These are phyloP conservation scores for Himantopus leucocephalus DNA, from an alignment of 2,113 vertebrate genomes.

Conservation along the genomic window DNA sequence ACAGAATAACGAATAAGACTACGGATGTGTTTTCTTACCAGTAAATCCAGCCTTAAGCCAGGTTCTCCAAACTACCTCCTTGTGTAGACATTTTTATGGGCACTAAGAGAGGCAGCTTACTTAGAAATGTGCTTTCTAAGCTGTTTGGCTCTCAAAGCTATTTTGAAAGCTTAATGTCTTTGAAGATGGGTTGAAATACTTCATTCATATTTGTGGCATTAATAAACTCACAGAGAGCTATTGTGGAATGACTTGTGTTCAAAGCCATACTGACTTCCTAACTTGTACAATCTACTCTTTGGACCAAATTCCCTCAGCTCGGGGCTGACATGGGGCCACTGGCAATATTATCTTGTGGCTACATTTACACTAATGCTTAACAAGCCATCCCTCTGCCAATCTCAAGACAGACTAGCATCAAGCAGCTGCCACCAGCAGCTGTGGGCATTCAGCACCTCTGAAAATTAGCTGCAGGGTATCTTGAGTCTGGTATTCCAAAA, in stretches of 20 bases:
- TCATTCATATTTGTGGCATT: background rate
- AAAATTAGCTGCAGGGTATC: slow-evolving; percentile 23
- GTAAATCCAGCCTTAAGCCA: background rate
- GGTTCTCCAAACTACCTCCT: background rate
- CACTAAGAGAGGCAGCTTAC: background rate
- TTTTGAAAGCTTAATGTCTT: slow-evolving; percentile 28
- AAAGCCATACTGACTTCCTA: background rate
- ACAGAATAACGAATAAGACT: background rate
- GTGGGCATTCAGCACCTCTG: slow-evolving; percentile 13
- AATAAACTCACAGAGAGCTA: background rate
- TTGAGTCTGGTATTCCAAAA: background rate
- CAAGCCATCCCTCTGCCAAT: background rate
- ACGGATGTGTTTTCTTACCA: background rate
- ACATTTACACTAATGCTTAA: background rate
- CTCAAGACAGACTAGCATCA: background rate
- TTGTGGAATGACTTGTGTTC: background rate
- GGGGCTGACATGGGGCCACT: background rate
- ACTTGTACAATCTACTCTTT: background rate
- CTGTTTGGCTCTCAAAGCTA: background rate
- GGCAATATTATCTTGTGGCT: background rate
- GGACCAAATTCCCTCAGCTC: background rate
- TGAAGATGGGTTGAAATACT: background rate
- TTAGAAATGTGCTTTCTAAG: slow-evolving; percentile 21
- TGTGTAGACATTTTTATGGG: background rate
- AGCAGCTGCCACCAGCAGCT: slow-evolving; percentile 9